Evolutionary conservation across 2,113 vertebrate species (phyloP), one percentile per base, ranked within the genome.

Genomic region (Porphyrio hochstetteri): DNA sequence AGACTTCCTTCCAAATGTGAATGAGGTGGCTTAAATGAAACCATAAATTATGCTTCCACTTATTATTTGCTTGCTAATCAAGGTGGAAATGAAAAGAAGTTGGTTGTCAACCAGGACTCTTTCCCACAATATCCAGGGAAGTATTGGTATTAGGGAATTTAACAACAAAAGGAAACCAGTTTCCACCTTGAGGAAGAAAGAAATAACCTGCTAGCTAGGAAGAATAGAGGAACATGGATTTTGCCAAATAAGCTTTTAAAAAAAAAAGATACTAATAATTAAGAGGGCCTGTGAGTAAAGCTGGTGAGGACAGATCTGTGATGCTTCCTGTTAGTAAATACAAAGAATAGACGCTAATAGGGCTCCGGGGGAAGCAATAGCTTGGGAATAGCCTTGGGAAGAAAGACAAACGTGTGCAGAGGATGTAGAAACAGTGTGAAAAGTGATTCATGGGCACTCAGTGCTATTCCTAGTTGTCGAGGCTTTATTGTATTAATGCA

Each of bases 281-380:
- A 97, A 93, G 81, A 75, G 75, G 67, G 42, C 20, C 84, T 95
- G 81, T 1, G 35, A 88, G 92, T 88, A 86, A 92, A 75, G 82
- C 87, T 61, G 57, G 38, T 59, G 88, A 96, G 88, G 96, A 95
- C 95, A 91, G 82, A 96, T 69, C 53, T 72, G 90, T 40, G 64
- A 90, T 13, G 86, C 71, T 98, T 98, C 98, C 98, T 98, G 97
- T 97, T 97, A 96, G 94, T 97, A 97, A 97, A 97, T 95, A 97
- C 80, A 96, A 96, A 96, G 97, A 97, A 93, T 65, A 44, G 95
- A 57, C 12, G 82, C 56, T 97, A 98, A 98, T 96, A 89, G 97
- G 96, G 85, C 98, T 97, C 97, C 60, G 96, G 96, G 97, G 93
- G 96, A 97, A 94, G 74, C 65, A 3, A 15, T 35, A 86, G 93